Base-by-base conservation (phyloP, 2,888 invertebrate genomes). In the Lithophane semibrunnea region DNA sequence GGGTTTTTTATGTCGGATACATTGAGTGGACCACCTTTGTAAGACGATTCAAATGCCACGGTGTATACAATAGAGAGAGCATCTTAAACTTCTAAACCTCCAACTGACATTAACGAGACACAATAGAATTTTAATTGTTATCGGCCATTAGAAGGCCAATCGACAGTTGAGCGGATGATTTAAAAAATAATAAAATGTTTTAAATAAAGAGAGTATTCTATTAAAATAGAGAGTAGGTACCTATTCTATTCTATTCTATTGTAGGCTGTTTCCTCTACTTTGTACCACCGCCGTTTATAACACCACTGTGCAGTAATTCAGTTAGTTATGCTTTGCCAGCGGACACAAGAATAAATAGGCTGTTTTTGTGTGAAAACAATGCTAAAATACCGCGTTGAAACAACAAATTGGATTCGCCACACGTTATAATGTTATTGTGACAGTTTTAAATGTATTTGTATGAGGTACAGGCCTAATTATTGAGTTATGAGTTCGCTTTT, bases 241-340 rank as follows among this genome's bases (percentile, higher is more conserved):
- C 29, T 29, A 29, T 29, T 37, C 29, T 29, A 37, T 37, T 37
- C 37, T 37, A 37, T 37, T 37, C 37, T 37, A 5, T 37, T 37
- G 5, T n/a, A 13, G 13, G 4, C 8, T 4, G 44, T 44, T 37
- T 37, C 37, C n/a, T 54, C 2, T 37, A 10, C 0, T 0, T 80
- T 80, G 68, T 0, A 72, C 84, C 88, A 78, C 58, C 12, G 0
- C 0, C 63, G 3, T 64, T 56, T 78, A 82, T 78, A 82, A 82
- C 88, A 88, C 87, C 87, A 87, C 87, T 84, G 77, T 88, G 89
- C 90, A 90, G 86, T 89, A 90, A 90, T 90, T 90, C 86, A 89
- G 88, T 91, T 90, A 90, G 88, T 88, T 90, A 86, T 87, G 85
- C 85, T 84, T 79, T 82, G 87, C 85, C 58, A 81, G 82, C 81